Evolutionary conservation across 2,797 vertebrate species (phyloP), one percentile per base, ranked within the genome.

Genomic region (Falco novaeseelandiae): DNA sequence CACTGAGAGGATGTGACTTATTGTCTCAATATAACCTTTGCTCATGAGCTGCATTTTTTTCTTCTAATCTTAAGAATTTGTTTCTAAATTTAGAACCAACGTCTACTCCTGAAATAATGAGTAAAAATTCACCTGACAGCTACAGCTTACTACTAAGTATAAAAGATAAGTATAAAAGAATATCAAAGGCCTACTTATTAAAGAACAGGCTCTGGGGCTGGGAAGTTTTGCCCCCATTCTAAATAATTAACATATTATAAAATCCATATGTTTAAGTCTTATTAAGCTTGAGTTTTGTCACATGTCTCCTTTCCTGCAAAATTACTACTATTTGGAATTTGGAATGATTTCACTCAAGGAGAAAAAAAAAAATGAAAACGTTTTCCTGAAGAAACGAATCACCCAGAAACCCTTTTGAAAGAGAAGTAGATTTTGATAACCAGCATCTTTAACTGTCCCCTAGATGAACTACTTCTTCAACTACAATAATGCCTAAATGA

Each of bases 31-130:
- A 93, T 90, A 92, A 94, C 76, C 61, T 96, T 59, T 73, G 13
- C 23, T 79, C 89, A 91, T 80, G 69, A 92, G 63, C 66, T 70
- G 57, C 16, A 66, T 69, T 69, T 63, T 90, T 82, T 90, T 26
- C 36, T 71, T 83, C 27, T n/a, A 6, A 52, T 55, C 72, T 73
- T 91, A 84, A 88, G 30, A 73, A 94, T 92, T 63, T 32, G 44
- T 61, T 96, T 83, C 87, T 87, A 87, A 85, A 67, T 96, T 93
- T 93, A 87, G 83, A 88, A 89, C 52, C 44, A 61, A 77, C 27
- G 21, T 42, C 71, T 70, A 57, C 54, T 82, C 1, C 4, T 73
- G 44, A 94, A 94, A 85, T 74, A 95, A 90, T 51, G 57, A 93
- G 52, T 32, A 71, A 94, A 95, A 90, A 70, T 69, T 89, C 52